phyloP scores from a whole-genome alignment of 1,140 invertebrate species.

The Drosophila mojavensis region DNA sequence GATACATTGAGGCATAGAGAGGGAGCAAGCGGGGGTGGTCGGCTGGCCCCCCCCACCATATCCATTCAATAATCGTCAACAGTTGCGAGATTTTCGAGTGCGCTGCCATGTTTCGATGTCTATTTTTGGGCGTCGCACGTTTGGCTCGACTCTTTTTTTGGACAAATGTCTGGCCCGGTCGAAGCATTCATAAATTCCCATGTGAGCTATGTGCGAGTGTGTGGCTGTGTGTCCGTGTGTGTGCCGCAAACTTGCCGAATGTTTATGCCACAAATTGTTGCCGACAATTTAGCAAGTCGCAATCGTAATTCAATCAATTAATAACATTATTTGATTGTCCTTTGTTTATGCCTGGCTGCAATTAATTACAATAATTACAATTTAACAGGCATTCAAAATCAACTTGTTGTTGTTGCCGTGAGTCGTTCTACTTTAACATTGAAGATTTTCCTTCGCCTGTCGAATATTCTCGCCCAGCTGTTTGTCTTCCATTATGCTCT shows the following conservation, averaged over 20 bases:
- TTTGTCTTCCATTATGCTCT: conserved; percentile 46
- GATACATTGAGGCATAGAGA: background rate
- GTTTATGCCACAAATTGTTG: conserved; percentile 62
- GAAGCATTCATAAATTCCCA: conserved; percentile 76
- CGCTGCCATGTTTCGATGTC: conserved; percentile 68
- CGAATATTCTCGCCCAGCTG: conserved; percentile 41
- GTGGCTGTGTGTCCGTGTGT: too few species aligned
- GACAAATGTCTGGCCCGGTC: conserved; percentile 59
- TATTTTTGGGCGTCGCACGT: conserved; percentile 80
- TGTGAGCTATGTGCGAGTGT: conserved; percentile 34
- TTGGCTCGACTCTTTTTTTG: conserved; percentile 72
- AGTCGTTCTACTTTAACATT: background rate
- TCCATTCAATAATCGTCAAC: conserved; percentile 74
- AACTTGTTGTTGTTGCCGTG: conserved; percentile 41
- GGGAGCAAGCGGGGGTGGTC: background rate
- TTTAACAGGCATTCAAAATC: conserved; percentile 63
- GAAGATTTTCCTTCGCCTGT: background rate
- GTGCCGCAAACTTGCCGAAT: conserved; percentile 68
- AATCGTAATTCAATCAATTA: conserved; percentile 78
- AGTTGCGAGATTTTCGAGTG: conserved; percentile 55
- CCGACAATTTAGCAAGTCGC: conserved; percentile 66
- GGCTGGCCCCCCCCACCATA: background rate
- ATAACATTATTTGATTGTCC: conserved; percentile 74
- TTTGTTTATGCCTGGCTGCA: conserved; percentile 68
- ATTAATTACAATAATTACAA: conserved; percentile 81